Base-by-base conservation (phyloP, 1,140 invertebrate species). In the Microplitis demolitor region DNA sequence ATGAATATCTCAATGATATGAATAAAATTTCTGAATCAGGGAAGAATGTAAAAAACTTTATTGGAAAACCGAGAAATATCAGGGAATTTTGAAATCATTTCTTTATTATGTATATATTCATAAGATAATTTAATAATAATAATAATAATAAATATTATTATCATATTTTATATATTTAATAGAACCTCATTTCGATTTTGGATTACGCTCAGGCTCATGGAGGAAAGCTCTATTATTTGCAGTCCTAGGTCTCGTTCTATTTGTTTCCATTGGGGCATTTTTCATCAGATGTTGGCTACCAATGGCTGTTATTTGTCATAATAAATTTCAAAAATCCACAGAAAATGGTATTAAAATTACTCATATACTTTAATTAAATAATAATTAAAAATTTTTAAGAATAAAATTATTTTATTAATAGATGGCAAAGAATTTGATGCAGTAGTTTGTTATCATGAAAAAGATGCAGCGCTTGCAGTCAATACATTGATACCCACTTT, bases 341-440 rank as follows among this genome's bases (percentile, higher is more conserved):
- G 81, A 85, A 76, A 85, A 85, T 63, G 85, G 85, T 87, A 78
- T 83, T 69, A 6, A 50, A 50, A 50, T 4, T 24, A 33, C 9
- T 24, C 4, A 24, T 50, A 35, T 24, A 14, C 34, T 35, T 37
- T 62, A 4, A 31, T 13, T 14, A 4, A n/a, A 0, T 4, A n/a
- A 62, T 37, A 4, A 62, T 31, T 2, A 33, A 8, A 6, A 13
- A 31, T 60, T 60, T 35, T n/a, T 37, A 62, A 60, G 33, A 60
- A 60, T 5, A 8, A 31, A 60, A 60, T 60, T 31, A 11, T 35
- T 35, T 37, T 24, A 37, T 66, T 33, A 79, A 31, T 66, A 88
- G 87, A 88, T 79, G 87, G 87, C 35, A 88, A 85, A 69, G 83
- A 86, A 60, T 86, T 81, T 74, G 87, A 88, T 69, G 86, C 86